Evolutionary conservation across 2,113 vertebrate species (phyloP).

Genomic region (Geococcyx californianus): DNA sequence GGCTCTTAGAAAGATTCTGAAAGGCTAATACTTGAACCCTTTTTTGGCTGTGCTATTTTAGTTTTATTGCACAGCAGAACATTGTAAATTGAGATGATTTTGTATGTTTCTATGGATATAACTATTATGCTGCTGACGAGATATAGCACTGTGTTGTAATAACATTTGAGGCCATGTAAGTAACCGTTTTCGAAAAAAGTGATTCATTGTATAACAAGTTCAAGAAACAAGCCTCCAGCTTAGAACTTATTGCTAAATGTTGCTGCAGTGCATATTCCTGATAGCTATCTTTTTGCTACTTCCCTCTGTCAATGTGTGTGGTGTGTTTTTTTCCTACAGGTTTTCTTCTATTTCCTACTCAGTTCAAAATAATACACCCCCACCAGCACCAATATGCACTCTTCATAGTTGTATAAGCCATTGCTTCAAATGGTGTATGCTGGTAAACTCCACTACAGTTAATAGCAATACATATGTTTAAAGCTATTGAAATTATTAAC

Average conservation of each 20-base stretch:
- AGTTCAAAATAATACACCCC: background rate
- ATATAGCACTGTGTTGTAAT: background rate
- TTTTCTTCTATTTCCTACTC: background rate
- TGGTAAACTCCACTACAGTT: background rate
- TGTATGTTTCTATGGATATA: background rate
- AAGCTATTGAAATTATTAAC: background rate
- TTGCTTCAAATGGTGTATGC: background rate
- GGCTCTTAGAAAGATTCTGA: background rate
- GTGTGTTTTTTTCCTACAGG: accelerated
- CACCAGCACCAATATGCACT: background rate
- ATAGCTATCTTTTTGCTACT: background rate
- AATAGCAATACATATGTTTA: background rate
- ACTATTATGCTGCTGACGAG: background rate
- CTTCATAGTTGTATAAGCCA: background rate
- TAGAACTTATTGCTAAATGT: background rate
- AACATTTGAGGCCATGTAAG: background rate
- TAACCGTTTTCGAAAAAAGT: background rate
- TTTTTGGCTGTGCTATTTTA: background rate
- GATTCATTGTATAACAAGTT: background rate
- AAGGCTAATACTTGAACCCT: background rate
- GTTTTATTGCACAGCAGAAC: background rate
- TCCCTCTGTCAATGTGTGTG: background rate
- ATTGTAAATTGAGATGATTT: background rate
- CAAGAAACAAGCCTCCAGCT: background rate
- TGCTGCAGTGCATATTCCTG: background rate